A percentile compares a stretch with the other conserved stretches of the same genome.
Evolutionary conservation across 1,140 invertebrate genomes (phyloP).

Genomic region (Aphelenchoides avenae): DNA sequence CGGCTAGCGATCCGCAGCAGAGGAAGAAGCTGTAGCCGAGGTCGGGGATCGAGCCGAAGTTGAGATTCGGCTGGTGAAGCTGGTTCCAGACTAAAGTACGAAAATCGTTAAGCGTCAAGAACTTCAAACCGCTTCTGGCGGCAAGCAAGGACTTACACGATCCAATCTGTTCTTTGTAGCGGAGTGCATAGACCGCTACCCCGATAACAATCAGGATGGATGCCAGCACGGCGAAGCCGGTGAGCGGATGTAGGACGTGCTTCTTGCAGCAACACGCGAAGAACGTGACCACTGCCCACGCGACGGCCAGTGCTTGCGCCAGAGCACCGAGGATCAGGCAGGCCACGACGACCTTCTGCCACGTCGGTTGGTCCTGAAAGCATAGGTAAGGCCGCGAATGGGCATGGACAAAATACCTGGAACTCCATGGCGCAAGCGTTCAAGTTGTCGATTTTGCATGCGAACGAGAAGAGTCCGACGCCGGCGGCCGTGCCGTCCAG

Average conservation of each 20-base stretch:
- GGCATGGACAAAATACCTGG: too few species aligned
- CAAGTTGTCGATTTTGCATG: too few species aligned
- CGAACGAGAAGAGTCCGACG: too few species aligned
- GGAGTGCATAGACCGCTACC: conserved; percentile 25
- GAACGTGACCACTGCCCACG: conserved; percentile 41
- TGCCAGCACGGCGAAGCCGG: conserved; percentile 24
- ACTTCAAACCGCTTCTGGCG: neutral
- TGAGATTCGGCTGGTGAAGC: too few species aligned
- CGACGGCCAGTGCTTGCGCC: conserved; percentile 26
- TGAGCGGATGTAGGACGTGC: conserved; percentile 30
- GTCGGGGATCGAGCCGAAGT: too few species aligned
- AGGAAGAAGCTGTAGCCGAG: conserved; percentile 40
- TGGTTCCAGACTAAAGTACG: neutral
- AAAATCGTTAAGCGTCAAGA: neutral
- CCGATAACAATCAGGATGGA: conserved; percentile 29
- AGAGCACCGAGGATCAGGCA: conserved; percentile 21
- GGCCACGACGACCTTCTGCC: conserved; percentile 40
- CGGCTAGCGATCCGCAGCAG: conserved; percentile 23
- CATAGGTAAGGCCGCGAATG: too few species aligned
- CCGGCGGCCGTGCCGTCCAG: too few species aligned
- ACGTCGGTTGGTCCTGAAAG: conserved; percentile 38
- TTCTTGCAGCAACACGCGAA: conserved; percentile 35
- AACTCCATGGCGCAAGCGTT: too few species aligned
- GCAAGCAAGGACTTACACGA: conserved; percentile 9
- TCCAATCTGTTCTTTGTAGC: conserved; percentile 18